Conservation (phyloP, 2,797 vertebrate species). For the Takifugu ocellatus region DNA sequence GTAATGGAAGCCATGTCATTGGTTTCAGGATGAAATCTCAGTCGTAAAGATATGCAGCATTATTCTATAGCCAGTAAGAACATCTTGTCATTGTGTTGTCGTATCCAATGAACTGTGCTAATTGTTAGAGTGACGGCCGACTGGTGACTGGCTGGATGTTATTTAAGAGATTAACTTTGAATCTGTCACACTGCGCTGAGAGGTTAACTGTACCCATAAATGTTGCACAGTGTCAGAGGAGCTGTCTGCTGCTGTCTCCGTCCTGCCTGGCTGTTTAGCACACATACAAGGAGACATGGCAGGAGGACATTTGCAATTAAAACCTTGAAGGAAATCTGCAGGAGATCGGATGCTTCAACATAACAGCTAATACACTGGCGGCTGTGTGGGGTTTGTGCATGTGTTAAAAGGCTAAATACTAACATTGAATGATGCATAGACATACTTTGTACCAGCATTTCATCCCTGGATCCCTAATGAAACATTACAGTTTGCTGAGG, state of each 20-base stretch:
- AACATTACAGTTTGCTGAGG: constrained; percentile 12
- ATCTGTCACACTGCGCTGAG: constrained; percentile 17
- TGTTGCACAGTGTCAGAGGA: constrained; percentile 29
- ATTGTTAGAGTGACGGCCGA: constrained; percentile 13
- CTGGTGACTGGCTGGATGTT: constrained; percentile 10
- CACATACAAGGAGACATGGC: constrained; percentile 41
- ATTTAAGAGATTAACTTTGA: constrained; percentile 33
- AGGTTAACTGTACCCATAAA: constrained; percentile 30
- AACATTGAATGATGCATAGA: constrained; percentile 3
- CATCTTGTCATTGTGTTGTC: neutral
- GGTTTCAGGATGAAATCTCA: constrained; percentile 17
- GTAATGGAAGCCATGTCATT: constrained; percentile 13
- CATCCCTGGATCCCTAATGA: constrained; percentile 15
- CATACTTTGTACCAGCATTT: constrained; percentile 1
- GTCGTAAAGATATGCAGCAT: constrained; percentile 5
- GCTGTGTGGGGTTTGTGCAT: too few relatives aligned
- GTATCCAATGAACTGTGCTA: constrained; percentile 3
- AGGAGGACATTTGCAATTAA: constrained; percentile 27
- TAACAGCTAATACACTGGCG: neutral
- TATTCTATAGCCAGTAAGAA: neutral
- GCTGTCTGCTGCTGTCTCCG: constrained; percentile 13
- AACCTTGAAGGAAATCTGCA: constrained; percentile 19
- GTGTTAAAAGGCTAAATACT: too few relatives aligned
- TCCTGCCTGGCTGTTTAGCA: constrained; percentile 41
- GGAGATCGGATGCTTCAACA: constrained; percentile 8